Evolutionary conservation across 92 coral and sea anemone genomes (phyloP), one percentile per base, ranked within the genome.

Genomic region (Epizoanthus ramosus): DNA sequence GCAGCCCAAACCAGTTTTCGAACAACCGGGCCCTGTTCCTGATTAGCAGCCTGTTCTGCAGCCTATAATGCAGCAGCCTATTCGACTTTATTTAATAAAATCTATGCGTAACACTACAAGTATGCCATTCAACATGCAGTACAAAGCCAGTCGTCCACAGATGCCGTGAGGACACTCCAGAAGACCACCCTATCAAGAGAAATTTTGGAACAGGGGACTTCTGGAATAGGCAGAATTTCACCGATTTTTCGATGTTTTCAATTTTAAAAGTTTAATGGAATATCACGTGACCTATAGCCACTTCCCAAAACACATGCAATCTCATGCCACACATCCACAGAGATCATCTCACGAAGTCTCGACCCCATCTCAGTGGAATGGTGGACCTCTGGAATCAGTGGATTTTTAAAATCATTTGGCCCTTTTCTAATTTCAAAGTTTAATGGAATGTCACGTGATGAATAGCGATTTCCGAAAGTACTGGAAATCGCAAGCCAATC

Each of bases 11-110:
- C n/a, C n/a, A n/a, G n/a, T n/a, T n/a, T n/a, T n/a, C n/a, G n/a
- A n/a, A n/a, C n/a, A n/a, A n/a, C n/a, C n/a, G n/a, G n/a, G n/a
- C n/a, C n/a, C n/a, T n/a, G n/a, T n/a, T n/a, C n/a, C n/a, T n/a
- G n/a, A n/a, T n/a, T 28, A 28, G 31, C 31, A 28, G 31, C 31
- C 31, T 28, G 31, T 28, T 28, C 72, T 25, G 72, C 72, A 67
- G 72, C 72, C 72, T 67, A 67, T 67, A 66, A 66, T 66, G 25
- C 72, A 28, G 72, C 72, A 67, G 72, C 72, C 72, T 67, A 67
- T 67, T 67, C 72, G 72, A 67, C 72, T 67, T 67, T 67, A 4
- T 18, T 67, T 67, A 67, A 67, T 67, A 67, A 67, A 50, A 8
- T 67, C 37, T 67, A 15, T 33, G 4, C 47, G 31, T 3, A 67